These are phyloP conservation scores for Enteromius argenteus DNA, from an alignment of 2,797 vertebrate genomes.

Conservation along the genomic window DNA sequence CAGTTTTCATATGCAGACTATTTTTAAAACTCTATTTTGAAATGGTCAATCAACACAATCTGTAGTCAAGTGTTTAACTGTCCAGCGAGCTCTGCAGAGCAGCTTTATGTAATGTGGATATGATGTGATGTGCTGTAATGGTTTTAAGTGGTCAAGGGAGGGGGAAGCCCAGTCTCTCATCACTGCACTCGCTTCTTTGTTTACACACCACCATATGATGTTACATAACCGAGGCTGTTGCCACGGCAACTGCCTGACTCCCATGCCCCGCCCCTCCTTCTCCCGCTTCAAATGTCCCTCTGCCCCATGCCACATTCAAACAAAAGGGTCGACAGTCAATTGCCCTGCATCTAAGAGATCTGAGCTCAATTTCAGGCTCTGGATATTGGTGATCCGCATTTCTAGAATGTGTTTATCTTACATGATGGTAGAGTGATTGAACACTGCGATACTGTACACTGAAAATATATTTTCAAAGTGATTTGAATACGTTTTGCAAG, in stretches of 20 bases:
- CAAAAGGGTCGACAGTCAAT: constrained; percentile 26
- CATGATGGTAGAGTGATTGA: neutral
- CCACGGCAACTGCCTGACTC: constrained; percentile 65
- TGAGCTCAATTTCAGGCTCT: constrained; percentile 52
- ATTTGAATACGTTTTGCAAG: neutral
- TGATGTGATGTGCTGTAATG: constrained; percentile 23
- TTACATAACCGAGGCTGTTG: constrained; percentile 79
- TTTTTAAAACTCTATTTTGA: neutral
- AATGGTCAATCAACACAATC: neutral
- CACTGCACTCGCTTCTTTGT: constrained; percentile 65
- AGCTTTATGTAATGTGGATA: constrained; percentile 36
- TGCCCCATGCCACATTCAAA: constrained; percentile 37
- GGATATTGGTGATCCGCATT: constrained; percentile 36
- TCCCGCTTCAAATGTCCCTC: constrained; percentile 17
- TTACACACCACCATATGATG: constrained; percentile 71
- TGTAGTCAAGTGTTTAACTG: constrained; percentile 5
- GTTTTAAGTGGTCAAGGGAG: constrained; percentile 23
- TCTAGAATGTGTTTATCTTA: constrained; percentile 20
- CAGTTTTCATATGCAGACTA: neutral
- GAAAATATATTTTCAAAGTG: neutral
- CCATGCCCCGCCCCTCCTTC: constrained; percentile 34
- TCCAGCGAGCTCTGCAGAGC: neutral
- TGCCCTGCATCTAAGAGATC: neutral
- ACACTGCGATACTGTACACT: neutral
- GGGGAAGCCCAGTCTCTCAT: constrained; percentile 28